Base-by-base conservation (phyloP, 92 coral and sea anemone species). In the Porites lobata region DNA sequence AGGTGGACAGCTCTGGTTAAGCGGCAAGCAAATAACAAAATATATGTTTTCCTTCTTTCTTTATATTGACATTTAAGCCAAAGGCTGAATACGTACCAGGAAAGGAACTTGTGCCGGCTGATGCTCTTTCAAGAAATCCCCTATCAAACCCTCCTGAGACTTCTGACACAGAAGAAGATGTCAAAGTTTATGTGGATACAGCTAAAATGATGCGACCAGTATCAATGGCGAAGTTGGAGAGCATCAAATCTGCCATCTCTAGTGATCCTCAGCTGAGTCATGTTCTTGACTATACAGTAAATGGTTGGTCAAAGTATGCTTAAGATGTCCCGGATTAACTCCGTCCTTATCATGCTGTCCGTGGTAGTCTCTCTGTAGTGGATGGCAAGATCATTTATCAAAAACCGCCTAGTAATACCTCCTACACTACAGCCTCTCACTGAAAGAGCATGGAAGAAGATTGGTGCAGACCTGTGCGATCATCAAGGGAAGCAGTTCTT, bases 21-120 rank as follows among this genome's bases (percentile, higher is more conserved):
- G 43, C 43, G 0, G 43, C 43, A 38, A 38, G 43, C 43, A 38
- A 38, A 38, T 38, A 38, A 38, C 43, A 38, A 38, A 38, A 4
- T 38, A 38, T 38, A 38, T 3, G 43, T 4, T 38, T 38, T 38
- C 43, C 43, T 38, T 38, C 43, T 38, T 38, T 38, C 43, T 38
- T 38, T 38, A 3, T 32, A 80, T 81, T 90, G 79, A 77, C 91
- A 50, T 94, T 82, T 82, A 88, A 91, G 73, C 73, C 77, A 0
- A 80, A 65, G 21, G 92, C 92, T 1, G 73, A 64, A 59, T 75
- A 94, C 56, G 79, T 91, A n/a, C 94, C 93, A 18, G 90, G 93
- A 50, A 88, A 94, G 74, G 51, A 91, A 63, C 77, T 93, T 0
- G 75, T 91, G 12, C 74, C 88, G 6, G 94, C 93, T n/a, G 94